phyloP scores from a whole-genome alignment of 2,888 invertebrate species.

The Vanessa cardui region DNA sequence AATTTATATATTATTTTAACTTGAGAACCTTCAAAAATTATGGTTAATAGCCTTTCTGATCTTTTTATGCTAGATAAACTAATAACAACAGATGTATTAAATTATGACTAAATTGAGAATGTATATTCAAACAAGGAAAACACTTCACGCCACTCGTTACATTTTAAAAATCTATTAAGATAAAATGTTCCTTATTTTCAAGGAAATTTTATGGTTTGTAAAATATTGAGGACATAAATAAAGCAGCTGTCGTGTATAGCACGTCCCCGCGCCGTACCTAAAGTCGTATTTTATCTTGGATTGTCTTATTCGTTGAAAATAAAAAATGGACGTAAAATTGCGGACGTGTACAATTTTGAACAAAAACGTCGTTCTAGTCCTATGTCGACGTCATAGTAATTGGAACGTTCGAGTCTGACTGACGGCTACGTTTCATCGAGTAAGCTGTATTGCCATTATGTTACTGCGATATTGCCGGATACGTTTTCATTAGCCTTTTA shows the following conservation, averaged over 20 bases:
- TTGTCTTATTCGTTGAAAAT: constrained; percentile 71
- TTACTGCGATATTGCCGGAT: constrained; percentile 20
- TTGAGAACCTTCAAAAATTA: too few relatives aligned
- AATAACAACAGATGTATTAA: not conserved
- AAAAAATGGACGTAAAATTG: constrained; percentile 70
- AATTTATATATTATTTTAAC: too few relatives aligned
- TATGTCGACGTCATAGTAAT: constrained; percentile 44
- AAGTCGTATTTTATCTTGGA: constrained; percentile 75
- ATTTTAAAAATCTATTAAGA: constrained; percentile 70
- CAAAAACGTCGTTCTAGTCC: constrained; percentile 45
- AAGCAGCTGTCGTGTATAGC: constrained; percentile 76
- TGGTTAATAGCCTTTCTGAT: too few relatives aligned
- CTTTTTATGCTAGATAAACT: too few relatives aligned
- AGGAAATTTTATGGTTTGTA: constrained; percentile 80
- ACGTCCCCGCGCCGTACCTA: constrained; percentile 69
- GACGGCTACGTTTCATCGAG: constrained; percentile 44
- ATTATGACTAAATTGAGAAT: constrained; percentile 27
- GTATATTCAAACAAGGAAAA: constrained; percentile 7
- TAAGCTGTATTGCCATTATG: constrained; percentile 27
- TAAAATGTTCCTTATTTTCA: constrained; percentile 77
- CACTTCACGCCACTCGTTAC: constrained; percentile 6
- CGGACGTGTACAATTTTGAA: constrained; percentile 57
- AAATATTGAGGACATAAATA: constrained; percentile 81
- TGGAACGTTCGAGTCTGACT: constrained; percentile 42
- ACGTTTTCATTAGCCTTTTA: constrained; percentile 28